Conservation (phyloP, 2,113 vertebrate genomes). For the Heterocephalus glaber region DNA sequence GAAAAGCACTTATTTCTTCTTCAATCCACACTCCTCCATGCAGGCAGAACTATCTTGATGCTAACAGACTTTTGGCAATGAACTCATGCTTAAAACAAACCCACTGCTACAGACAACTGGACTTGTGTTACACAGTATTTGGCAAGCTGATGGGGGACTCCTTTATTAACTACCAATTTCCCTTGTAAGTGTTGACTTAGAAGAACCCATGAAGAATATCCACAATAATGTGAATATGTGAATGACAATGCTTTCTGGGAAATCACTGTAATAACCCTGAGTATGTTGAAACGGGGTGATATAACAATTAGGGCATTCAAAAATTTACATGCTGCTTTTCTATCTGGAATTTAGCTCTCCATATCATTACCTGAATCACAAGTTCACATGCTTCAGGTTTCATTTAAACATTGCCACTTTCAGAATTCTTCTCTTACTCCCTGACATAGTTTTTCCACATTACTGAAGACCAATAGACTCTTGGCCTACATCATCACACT, state of each 20-base stretch:
- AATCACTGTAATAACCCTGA: too few relatives aligned
- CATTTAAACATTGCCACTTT: too few relatives aligned
- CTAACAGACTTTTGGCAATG: not conserved
- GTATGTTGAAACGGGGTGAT: not conserved
- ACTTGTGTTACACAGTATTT: not conserved
- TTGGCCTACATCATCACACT: not conserved
- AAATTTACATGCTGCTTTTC: not conserved
- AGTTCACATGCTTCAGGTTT: not conserved
- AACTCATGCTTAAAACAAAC: not conserved
- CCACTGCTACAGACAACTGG: not conserved
- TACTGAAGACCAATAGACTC: not conserved
- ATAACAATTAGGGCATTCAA: not conserved
- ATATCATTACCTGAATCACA: not conserved
- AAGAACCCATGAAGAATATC: not conserved
- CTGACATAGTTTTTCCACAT: not conserved
- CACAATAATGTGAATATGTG: too few relatives aligned
- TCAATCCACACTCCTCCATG: not conserved
- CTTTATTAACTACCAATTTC: not conserved
- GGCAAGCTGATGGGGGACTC: not conserved
- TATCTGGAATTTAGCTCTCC: not conserved
- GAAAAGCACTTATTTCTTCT: not conserved
- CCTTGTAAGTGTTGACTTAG: not conserved
- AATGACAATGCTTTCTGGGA: too few relatives aligned
- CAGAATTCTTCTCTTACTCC: too few relatives aligned
- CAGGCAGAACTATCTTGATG: not conserved